A percentile compares a stretch with the other conserved stretches of the same genome.
These are phyloP conservation scores for Ganaspis sp. DNA, from an alignment of 1,140 invertebrate genomes.

Conservation along the genomic window DNA sequence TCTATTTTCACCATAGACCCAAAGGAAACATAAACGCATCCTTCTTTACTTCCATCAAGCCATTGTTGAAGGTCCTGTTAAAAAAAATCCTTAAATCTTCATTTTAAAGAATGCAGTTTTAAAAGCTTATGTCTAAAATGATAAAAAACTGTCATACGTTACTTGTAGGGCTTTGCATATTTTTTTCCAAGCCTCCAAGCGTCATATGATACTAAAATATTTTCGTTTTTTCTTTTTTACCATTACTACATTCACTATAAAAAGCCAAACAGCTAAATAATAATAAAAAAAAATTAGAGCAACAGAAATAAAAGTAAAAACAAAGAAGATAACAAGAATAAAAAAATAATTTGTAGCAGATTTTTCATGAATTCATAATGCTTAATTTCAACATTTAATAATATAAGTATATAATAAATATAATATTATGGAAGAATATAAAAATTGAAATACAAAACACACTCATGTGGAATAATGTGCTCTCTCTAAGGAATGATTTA, in stretches of 20 bases:
- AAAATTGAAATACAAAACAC: too few species aligned
- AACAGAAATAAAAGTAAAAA: too few species aligned
- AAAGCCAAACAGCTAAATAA: too few species aligned
- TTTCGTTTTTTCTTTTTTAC: not conserved
- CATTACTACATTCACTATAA: not conserved
- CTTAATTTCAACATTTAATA: too few species aligned
- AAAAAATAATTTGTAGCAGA: not conserved
- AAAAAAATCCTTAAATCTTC: not conserved
- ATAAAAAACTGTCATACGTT: not conserved
- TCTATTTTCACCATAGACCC: slow-evolving; percentile 82
- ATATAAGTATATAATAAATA: too few species aligned
- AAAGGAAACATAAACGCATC: slow-evolving; percentile 84
- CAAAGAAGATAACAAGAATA: not conserved
- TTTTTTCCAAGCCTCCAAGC: not conserved
- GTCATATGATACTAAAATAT: not conserved
- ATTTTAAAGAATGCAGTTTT: not conserved
- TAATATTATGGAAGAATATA: too few species aligned
- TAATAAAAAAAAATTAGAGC: too few species aligned
- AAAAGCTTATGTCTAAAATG: slow-evolving; percentile 74
- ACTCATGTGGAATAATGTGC: too few species aligned
- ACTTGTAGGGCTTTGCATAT: not conserved
- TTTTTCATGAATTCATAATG: too few species aligned
- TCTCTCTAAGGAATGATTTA: too few species aligned
- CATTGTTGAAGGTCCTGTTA: slow-evolving; percentile 74
- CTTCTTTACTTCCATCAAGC: slow-evolving; percentile 81